phyloP scores from a whole-genome alignment of 2,113 vertebrate species.

The Vanacampus margaritifer region DNA sequence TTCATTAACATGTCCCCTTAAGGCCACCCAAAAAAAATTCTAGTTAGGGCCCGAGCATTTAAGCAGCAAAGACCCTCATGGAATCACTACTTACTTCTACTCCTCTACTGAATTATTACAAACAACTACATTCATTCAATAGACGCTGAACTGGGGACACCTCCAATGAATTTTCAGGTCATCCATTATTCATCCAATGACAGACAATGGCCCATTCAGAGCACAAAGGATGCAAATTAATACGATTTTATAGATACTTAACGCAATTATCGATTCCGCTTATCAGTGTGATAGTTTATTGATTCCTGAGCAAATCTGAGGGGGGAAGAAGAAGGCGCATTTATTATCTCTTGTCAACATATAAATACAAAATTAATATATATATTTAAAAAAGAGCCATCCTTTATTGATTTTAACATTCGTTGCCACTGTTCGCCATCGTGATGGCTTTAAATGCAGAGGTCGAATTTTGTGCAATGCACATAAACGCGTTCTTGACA shows the following conservation, averaged over 20 bases:
- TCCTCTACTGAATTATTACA: background rate
- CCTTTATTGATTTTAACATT: background rate
- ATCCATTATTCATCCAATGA: background rate
- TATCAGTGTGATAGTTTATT: background rate
- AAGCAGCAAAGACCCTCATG: too few species aligned
- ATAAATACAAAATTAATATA: background rate
- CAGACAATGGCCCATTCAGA: background rate
- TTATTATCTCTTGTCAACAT: background rate
- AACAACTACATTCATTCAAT: background rate
- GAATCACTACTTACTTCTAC: too few species aligned
- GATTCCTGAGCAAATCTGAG: background rate
- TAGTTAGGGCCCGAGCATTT: too few species aligned
- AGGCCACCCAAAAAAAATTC: too few species aligned
- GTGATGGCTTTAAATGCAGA: background rate
- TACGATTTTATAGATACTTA: conserved; percentile 1
- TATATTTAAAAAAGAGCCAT: background rate
- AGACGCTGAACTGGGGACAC: background rate
- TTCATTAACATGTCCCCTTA: too few species aligned
- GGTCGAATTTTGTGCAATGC: background rate
- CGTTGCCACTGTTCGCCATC: background rate
- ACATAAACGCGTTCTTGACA: background rate
- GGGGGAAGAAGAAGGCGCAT: background rate
- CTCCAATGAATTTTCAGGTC: background rate
- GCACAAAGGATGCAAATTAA: background rate
- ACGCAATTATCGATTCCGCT: background rate